Conservation (phyloP, 2,797 vertebrate species). For the Eleutherodactylus coqui region DNA sequence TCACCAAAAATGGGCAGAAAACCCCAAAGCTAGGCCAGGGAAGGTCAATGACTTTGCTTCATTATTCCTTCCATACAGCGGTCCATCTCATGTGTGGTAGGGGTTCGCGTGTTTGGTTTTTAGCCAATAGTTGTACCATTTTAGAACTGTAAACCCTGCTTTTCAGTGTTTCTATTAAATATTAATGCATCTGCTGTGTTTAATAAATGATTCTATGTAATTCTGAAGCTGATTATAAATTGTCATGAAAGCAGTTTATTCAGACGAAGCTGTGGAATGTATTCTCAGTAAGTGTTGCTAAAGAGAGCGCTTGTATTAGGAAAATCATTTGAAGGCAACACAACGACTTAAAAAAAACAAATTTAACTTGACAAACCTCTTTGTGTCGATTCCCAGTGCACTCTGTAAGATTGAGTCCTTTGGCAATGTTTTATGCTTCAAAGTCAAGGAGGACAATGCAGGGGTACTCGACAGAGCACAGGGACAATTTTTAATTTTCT, state of each 20-base stretch:
- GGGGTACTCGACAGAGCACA: conserved; percentile 10
- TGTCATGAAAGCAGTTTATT: neutral
- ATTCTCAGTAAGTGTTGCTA: neutral
- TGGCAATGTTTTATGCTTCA: conserved; percentile 45
- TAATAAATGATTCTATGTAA: neutral
- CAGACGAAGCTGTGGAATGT: neutral
- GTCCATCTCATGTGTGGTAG: neutral
- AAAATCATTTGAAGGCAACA: conserved; percentile 21
- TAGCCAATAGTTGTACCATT: neutral
- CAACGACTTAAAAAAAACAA: neutral
- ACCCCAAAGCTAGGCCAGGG: too few relatives aligned
- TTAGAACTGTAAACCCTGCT: neutral
- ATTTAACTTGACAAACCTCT: conserved; percentile 34
- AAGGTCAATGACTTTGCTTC: too few relatives aligned
- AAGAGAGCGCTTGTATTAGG: conserved; percentile 12
- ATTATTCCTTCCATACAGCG: neutral
- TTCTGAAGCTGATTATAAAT: neutral
- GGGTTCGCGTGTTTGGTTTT: neutral
- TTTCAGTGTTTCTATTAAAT: neutral
- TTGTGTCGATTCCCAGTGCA: conserved; percentile 13
- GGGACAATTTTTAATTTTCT: conserved; percentile 27
- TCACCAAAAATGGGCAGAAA: too few relatives aligned
- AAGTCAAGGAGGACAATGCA: conserved; percentile 44
- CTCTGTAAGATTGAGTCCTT: conserved; percentile 25
- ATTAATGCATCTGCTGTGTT: neutral